Conservation (phyloP, 2,888 invertebrate genomes). For the Lumbricus terrestris region DNA sequence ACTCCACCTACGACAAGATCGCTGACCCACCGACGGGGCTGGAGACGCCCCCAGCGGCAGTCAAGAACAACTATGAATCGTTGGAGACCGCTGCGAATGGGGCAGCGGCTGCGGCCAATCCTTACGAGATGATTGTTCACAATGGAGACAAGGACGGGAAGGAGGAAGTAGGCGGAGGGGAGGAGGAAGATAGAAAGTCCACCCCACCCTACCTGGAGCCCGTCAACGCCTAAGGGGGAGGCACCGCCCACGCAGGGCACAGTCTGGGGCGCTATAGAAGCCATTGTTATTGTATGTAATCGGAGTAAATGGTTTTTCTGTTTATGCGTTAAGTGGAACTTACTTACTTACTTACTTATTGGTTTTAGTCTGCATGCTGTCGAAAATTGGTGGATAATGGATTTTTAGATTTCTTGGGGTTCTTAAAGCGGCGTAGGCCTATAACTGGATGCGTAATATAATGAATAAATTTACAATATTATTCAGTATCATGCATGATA, state of each 20-base stretch:
- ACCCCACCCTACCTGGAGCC: neutral
- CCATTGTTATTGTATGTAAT: neutral
- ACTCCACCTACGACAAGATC: neutral
- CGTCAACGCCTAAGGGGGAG: neutral
- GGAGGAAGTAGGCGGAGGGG: neutral
- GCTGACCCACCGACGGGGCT: neutral
- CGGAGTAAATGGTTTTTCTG: neutral
- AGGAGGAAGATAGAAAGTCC: neutral
- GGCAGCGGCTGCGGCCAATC: neutral
- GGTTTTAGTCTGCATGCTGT: neutral
- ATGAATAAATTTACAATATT: no score
- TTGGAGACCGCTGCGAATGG: neutral
- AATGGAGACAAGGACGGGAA: neutral
- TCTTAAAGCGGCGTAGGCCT: neutral
- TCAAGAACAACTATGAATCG: neutral
- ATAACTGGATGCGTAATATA: no score
- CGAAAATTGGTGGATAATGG: no score
- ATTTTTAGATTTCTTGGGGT: neutral
- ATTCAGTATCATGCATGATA: neutral
- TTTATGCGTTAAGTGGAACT: neutral
- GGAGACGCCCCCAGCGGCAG: neutral
- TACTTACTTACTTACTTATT: no score
- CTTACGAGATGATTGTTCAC: no score
- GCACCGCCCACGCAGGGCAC: neutral
- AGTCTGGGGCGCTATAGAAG: neutral